Evolutionary conservation across 2,888 invertebrate genomes (phyloP).

Genomic region (Ichneumoninae sp.): DNA sequence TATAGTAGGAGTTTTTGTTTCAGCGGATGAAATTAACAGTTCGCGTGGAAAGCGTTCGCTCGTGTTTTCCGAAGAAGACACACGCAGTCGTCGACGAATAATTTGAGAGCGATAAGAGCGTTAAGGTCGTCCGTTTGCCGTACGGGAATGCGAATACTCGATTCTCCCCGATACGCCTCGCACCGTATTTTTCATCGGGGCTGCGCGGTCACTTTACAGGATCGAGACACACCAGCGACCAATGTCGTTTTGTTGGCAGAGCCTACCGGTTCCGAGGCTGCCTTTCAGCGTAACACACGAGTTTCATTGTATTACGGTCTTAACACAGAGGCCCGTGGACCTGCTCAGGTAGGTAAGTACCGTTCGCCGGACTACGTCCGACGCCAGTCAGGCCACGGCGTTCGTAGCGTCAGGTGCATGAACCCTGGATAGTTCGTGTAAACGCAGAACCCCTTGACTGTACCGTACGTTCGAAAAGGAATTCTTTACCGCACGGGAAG

Average conservation of each 20-base stretch:
- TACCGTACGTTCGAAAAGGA: conserved; percentile 30
- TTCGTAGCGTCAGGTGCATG: conserved; percentile 79
- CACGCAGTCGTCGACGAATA: not conserved
- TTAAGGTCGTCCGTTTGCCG: conserved; percentile 32
- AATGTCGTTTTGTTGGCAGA: conserved; percentile 60
- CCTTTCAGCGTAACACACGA: conserved; percentile 63
- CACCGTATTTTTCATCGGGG: conserved; percentile 30
- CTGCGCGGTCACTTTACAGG: conserved; percentile 11
- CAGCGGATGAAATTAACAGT: not conserved
- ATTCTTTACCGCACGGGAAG: conserved; percentile 25
- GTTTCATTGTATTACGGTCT: conserved; percentile 75
- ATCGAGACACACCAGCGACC: conserved; percentile 29
- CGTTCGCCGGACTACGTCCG: conserved; percentile 79
- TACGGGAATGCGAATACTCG: conserved; percentile 46
- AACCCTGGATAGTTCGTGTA: conserved; percentile 60
- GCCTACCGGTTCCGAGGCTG: conserved; percentile 67
- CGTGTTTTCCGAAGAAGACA: conserved; percentile 1
- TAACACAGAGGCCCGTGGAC: conserved; percentile 65
- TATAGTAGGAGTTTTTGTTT: not conserved
- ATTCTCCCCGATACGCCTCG: conserved; percentile 3
- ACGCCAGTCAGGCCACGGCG: conserved; percentile 78
- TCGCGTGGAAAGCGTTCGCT: not conserved
- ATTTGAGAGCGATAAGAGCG: conserved; percentile 2
- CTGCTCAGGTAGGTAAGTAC: conserved; percentile 81
- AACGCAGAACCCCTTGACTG: conserved; percentile 21